Conservation (phyloP, 2,888 invertebrate species). For the Heliconius hortense region DNA sequence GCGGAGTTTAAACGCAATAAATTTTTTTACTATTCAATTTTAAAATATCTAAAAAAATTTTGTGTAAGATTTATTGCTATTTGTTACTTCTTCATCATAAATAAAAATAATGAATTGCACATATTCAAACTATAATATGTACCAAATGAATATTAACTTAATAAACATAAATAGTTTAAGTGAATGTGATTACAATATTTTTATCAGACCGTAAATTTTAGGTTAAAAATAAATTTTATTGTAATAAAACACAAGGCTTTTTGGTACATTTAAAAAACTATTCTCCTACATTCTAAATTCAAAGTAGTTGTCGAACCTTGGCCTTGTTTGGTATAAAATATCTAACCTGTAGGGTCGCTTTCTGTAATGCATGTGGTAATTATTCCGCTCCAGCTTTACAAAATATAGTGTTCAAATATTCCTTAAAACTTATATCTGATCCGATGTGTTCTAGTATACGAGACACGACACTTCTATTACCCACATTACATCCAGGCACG, state of each 20-base stretch:
- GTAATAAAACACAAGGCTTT: constrained; percentile 17
- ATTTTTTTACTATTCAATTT: not conserved
- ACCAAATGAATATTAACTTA: not conserved
- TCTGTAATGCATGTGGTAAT: constrained; percentile 80
- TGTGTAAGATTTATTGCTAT: not conserved
- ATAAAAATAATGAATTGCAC: not conserved
- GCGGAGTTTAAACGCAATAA: not conserved
- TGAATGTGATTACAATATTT: constrained; percentile 31
- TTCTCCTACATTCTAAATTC: constrained; percentile 20
- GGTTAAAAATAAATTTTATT: constrained; percentile 28
- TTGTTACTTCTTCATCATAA: not conserved
- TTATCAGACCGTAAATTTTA: constrained; percentile 40
- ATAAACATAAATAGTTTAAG: constrained; percentile 19
- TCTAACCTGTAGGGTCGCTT: constrained; percentile 78
- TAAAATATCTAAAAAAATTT: not conserved
- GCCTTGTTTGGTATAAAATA: constrained; percentile 23
- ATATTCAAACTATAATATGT: constrained; percentile 2
- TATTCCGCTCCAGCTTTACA: constrained; percentile 79
- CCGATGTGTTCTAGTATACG: constrained; percentile 41
- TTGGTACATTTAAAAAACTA: constrained; percentile 20
- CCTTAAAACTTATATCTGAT: constrained; percentile 51
- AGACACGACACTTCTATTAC: constrained; percentile 39
- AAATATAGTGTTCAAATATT: constrained; percentile 54
- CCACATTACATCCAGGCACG: constrained; percentile 40
- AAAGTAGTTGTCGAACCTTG: not conserved